phyloP scores from a whole-genome alignment of 2,888 invertebrate genomes.

The Teleiodes luculella region DNA sequence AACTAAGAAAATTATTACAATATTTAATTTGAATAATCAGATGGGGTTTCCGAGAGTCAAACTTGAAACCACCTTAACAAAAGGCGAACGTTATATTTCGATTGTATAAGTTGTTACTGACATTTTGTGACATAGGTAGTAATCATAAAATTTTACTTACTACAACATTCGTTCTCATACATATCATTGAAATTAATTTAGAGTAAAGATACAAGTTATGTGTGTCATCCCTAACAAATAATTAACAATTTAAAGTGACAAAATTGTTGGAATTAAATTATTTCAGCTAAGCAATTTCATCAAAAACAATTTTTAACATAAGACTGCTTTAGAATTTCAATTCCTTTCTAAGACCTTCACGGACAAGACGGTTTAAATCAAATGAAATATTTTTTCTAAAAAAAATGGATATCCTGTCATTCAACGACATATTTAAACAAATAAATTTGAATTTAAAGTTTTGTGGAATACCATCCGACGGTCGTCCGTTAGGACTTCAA shows the following conservation, averaged over 20 bases:
- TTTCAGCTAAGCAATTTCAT: neutral
- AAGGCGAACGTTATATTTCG: no score
- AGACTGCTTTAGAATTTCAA: neutral
- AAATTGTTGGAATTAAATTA: no score
- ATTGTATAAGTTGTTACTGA: no score
- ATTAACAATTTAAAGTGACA: neutral
- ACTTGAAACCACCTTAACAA: no score
- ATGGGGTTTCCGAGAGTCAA: no score
- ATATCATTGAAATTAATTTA: neutral
- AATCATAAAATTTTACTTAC: no score
- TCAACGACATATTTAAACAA: conserved; percentile 46
- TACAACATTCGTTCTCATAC: no score
- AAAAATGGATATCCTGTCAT: conserved; percentile 43
- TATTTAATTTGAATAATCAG: no score
- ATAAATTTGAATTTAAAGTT: conserved; percentile 48
- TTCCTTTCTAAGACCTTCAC: neutral
- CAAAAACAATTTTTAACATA: neutral
- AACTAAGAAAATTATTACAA: no score
- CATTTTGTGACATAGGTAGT: no score
- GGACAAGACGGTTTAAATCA: neutral
- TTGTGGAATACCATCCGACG: conserved; percentile 43
- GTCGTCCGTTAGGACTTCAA: conserved; percentile 32
- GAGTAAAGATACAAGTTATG: no score
- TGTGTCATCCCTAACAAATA: neutral
- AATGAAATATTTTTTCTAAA: no score